Evolutionary conservation across 2,113 vertebrate genomes (phyloP).

Genomic region (Rhinopithecus roxellana): DNA sequence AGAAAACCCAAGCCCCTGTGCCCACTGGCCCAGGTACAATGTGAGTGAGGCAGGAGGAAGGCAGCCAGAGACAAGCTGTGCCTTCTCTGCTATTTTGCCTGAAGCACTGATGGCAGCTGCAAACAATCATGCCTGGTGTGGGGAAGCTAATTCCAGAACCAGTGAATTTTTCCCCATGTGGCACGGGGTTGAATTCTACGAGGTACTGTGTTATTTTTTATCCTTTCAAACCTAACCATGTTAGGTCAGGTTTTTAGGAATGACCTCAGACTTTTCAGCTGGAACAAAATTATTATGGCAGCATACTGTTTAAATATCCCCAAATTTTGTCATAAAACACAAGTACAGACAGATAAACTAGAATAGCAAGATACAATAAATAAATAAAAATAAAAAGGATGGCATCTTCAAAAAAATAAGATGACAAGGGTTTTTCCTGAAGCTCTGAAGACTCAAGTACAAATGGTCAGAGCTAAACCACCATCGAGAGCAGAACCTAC

Average conservation of each 20-base stretch:
- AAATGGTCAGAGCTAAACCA: background rate
- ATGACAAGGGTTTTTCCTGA: background rate
- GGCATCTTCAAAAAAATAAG: background rate
- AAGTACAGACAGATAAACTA: background rate
- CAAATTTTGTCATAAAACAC: background rate
- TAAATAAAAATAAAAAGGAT: background rate
- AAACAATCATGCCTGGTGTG: background rate
- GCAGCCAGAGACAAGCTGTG: background rate
- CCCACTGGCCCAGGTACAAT: background rate
- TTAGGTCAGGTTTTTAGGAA: constrained; percentile 17
- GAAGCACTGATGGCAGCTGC: background rate
- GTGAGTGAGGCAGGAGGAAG: background rate
- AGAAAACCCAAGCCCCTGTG: background rate
- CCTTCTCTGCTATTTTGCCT: background rate
- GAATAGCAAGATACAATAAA: background rate
- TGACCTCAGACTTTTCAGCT: background rate
- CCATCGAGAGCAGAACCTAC: background rate
- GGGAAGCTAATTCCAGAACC: background rate
- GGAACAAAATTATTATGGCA: background rate
- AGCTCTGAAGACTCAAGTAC: background rate
- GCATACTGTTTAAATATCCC: background rate
- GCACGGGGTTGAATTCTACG: background rate
- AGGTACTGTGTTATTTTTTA: background rate
- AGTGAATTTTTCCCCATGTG: background rate
- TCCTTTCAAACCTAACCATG: background rate